Conservation (phyloP, 2,113 vertebrate genomes). For the Ptyas mucosa region DNA sequence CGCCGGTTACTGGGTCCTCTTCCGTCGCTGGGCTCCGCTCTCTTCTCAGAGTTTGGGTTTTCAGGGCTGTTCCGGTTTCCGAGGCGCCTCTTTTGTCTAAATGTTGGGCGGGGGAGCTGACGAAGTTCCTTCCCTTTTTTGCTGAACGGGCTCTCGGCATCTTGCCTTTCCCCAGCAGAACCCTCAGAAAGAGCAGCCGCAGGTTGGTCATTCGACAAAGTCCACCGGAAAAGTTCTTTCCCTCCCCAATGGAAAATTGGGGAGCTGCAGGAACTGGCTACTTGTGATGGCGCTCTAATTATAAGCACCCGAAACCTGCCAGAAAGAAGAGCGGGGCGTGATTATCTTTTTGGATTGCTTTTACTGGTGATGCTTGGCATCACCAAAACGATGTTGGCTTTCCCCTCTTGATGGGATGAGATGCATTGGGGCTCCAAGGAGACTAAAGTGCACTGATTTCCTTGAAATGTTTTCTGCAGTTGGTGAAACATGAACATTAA, state of each 20-base stretch:
- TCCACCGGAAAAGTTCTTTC: not conserved
- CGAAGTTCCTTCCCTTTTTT: not conserved
- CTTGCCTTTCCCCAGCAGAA: not conserved
- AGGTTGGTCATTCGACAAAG: not conserved
- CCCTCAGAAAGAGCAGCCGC: not conserved
- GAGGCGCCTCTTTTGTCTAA: not conserved
- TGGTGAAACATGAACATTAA: not conserved
- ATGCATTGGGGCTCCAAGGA: not conserved
- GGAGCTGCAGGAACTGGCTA: not conserved
- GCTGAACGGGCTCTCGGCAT: not conserved
- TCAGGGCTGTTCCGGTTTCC: not conserved
- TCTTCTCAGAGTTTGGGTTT: not conserved
- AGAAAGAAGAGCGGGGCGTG: not conserved
- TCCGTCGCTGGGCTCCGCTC: too few relatives aligned
- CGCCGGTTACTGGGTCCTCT: not conserved
- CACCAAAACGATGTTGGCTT: not conserved
- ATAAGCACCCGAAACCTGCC: not conserved
- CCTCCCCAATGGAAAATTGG: too few relatives aligned
- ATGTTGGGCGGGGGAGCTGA: not conserved
- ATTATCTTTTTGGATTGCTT: not conserved
- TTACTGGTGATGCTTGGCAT: not conserved
- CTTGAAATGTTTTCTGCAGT: not conserved
- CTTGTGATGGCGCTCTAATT: not conserved
- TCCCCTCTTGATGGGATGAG: not conserved
- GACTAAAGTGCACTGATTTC: not conserved